Base-by-base conservation (phyloP, 1,140 invertebrate species). In the Pachyrhynchus sulphureomaculatus region DNA sequence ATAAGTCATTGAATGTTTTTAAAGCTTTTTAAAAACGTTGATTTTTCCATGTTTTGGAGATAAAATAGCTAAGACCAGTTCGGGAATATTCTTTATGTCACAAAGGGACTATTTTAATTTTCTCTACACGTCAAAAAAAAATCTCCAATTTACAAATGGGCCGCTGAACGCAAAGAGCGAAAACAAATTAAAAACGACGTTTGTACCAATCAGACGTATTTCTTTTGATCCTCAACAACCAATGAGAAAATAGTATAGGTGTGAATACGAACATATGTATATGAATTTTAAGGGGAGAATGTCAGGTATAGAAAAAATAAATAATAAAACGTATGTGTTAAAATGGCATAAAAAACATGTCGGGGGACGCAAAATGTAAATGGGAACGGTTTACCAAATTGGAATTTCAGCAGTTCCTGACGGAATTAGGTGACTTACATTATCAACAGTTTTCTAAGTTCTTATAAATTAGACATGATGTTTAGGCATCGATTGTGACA, bases 121-220 rank as follows among this genome's bases (percentile, higher is more conserved):
- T 59, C 63, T 54, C 56, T 60, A 29, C 60, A 68, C 47, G 55
- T 52, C 62, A 69, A 65, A 65, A 69, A 69, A 65, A 65, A 69
- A 68, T 62, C 69, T 59, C 49, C 69, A 71, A 69, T 71, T 71
- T 70, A 67, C 56, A 68, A 69, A 68, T 73, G 71, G 60, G 54
- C 63, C 64, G 67, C 63, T 66, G 65, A 62, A 65, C 64, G 69
- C 67, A 72, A 70, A 70, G 63, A 68, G 65, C 64, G 68, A 70
- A 73, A 69, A 67, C 68, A 72, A 73, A 73, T 73, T 72, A 73
- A 73, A 72, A 71, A 70, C 63, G 62, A 47, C 26, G 42, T 59
- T 51, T 52, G 62, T 37, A 70, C 71, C 71, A 73, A 73, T 73
- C 63, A 42, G 49, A 23, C 34, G 15, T 8, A 39, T 52, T 66